phyloP scores from a whole-genome alignment of 2,797 vertebrate genomes.

The Acipenser transmontanus region DNA sequence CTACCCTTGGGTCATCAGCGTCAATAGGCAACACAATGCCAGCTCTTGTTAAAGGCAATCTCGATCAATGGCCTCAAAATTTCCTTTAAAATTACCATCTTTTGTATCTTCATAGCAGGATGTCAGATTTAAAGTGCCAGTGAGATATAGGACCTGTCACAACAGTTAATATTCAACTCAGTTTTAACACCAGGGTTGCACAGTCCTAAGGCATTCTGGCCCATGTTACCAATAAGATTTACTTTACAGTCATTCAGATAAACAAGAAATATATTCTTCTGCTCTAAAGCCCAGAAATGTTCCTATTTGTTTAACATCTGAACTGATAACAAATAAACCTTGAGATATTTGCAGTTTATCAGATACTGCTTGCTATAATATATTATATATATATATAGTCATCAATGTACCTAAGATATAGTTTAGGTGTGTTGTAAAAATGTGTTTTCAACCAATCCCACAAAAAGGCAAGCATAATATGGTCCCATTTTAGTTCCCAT shows the following conservation, averaged over 20 bases:
- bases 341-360: background rate
- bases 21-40: conserved; percentile 71
- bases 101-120: conserved; percentile 61
- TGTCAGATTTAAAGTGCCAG: conserved; percentile 69
- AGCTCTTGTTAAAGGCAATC: conserved; percentile 75
- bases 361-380: no score
- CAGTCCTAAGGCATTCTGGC: conserved; percentile 37
- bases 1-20: conserved; percentile 69
- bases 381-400: no score
- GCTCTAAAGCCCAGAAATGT: conserved; percentile 52
- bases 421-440: no score
- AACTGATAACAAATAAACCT: conserved; percentile 16
- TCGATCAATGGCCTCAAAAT: conserved; percentile 78
- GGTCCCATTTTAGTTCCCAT: no score
- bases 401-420: no score
- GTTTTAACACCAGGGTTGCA: conserved; percentile 54
- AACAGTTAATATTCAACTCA: conserved; percentile 61
- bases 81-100: conserved; percentile 83
- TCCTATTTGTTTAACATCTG: conserved; percentile 20
- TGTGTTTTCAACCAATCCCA: no score
- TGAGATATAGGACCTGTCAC: conserved; percentile 68
- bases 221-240: conserved; percentile 52
- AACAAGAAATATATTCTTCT: conserved; percentile 32
- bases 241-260: conserved; percentile 46
- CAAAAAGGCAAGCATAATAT: no score